Conservation (phyloP, 2,797 vertebrate genomes). For the Crenichthys baileyi region DNA sequence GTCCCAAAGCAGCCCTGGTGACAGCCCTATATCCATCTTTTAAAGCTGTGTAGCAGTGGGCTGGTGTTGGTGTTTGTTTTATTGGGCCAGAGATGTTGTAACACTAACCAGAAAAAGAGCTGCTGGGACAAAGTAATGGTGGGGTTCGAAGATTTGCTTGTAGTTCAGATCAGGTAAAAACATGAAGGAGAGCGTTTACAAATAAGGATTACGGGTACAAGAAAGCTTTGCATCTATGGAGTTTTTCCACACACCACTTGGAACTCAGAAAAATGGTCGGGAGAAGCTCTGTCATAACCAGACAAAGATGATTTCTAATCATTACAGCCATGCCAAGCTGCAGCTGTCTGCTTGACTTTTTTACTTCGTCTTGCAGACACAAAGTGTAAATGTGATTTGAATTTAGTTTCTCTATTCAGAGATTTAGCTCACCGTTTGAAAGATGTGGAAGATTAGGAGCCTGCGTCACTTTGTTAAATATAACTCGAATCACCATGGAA, state of each 20-base stretch:
- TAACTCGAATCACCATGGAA: slow-evolving; percentile 74
- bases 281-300: not conserved
- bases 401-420: slow-evolving; percentile 21
- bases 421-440: slow-evolving; percentile 1
- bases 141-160: not conserved
- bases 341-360: not conserved
- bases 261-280: not conserved
- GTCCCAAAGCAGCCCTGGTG: too few species aligned
- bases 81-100: not conserved
- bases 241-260: not conserved
- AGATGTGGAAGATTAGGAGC: slow-evolving; percentile 45
- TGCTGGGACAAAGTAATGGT: not conserved
- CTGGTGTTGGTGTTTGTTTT: not conserved
- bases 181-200: not conserved
- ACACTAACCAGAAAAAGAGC: not conserved
- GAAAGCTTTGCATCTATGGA: not conserved
- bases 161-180: not conserved
- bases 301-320: not conserved
- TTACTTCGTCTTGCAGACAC: not conserved
- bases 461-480: slow-evolving; percentile 66
- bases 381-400: slow-evolving; percentile 26
- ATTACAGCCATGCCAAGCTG: not conserved
- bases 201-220: not conserved
- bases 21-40: too few species aligned
- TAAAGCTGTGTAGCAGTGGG: too few species aligned